Percentiles rank a stretch among this genome's conserved stretches.
These are phyloP conservation scores for Stegostoma tigrinum DNA, from an alignment of 2,113 vertebrate genomes.

Conservation along the genomic window DNA sequence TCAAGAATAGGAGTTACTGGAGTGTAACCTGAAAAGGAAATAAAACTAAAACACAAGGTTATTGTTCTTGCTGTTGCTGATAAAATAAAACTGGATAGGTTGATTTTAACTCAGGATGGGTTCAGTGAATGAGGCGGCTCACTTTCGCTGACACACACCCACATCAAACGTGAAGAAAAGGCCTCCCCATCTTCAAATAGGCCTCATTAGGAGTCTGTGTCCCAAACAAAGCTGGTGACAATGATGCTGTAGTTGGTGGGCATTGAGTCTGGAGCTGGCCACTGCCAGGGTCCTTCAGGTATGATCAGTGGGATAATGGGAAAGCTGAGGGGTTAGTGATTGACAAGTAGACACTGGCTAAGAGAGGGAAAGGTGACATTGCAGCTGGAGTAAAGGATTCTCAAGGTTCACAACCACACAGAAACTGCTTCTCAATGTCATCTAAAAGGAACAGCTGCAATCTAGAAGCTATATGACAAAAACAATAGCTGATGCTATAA, in stretches of 20 bases:
- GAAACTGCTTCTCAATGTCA: too few species aligned
- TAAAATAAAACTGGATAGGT: not conserved
- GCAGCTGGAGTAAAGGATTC: not conserved
- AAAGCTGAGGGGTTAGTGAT: not conserved
- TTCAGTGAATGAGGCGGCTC: not conserved
- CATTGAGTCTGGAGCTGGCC: not conserved
- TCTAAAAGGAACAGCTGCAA: too few species aligned
- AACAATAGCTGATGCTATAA: too few species aligned
- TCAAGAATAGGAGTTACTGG: not conserved
- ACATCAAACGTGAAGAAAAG: not conserved
- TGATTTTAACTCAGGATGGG: too few species aligned
- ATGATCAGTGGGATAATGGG: not conserved
- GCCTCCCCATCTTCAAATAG: not conserved
- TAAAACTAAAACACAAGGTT: not conserved
- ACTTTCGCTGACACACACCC: not conserved
- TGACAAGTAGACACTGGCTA: not conserved
- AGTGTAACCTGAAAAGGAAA: not conserved
- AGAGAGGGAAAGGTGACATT: not conserved
- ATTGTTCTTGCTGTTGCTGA: not conserved
- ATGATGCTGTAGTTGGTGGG: too few species aligned
- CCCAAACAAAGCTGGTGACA: not conserved
- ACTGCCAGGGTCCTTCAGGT: too few species aligned
- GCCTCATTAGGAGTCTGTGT: not conserved
- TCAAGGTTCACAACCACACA: too few species aligned
- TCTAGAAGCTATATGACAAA: too few species aligned